Evolutionary conservation across 1,140 invertebrate species (phyloP).

Genomic region (Heliconius eleuchia): DNA sequence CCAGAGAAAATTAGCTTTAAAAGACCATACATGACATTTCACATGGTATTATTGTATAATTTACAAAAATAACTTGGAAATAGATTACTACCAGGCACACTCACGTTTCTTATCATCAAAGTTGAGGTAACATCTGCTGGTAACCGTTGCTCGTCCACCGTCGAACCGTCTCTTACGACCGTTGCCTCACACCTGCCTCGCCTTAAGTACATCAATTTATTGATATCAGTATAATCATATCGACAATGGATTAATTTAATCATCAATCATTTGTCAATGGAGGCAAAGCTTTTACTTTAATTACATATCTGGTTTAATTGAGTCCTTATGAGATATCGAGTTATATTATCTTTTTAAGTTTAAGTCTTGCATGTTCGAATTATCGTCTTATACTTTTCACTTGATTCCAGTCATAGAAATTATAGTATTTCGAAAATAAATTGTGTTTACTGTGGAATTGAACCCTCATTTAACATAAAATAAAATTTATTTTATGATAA

Average conservation of each 20-base stretch:
- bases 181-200: conserved; percentile 38
- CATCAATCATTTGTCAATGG: conserved; percentile 7
- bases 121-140: conserved; percentile 39
- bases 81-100: conserved; percentile 13
- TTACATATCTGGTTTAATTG: background rate
- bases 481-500: background rate
- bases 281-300: conserved; percentile 9
- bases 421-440: too few species aligned
- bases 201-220: conserved; percentile 9
- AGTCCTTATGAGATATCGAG: background rate
- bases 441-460: too few species aligned
- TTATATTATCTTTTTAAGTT: background rate
- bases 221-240: conserved; percentile 14
- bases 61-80: conserved; percentile 5
- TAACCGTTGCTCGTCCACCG: conserved; percentile 34
- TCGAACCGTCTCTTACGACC: conserved; percentile 32
- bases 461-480: background rate
- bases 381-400: background rate
- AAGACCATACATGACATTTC: conserved; percentile 21
- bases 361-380: background rate
- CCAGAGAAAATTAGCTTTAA: background rate
- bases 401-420: background rate
- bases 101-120: conserved; percentile 29
- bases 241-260: conserved; percentile 15
- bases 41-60: conserved; percentile 13